Evolutionary conservation across 2,113 vertebrate genomes (phyloP), one percentile per base, ranked within the genome.

Genomic region (Menura novaehollandiae): DNA sequence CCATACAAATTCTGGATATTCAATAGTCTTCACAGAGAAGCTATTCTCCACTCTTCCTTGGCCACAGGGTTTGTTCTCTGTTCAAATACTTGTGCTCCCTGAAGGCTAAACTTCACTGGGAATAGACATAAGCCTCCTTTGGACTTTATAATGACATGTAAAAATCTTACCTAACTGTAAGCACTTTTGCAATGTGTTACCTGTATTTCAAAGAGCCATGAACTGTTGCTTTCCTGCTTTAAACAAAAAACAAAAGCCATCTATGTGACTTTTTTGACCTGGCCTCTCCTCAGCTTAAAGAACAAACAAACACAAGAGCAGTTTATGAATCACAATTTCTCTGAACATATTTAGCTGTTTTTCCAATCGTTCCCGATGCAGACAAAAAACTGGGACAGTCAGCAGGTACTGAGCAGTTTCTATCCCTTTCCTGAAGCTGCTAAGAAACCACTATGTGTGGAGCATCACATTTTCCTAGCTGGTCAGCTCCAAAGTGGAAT

Each of bases 391-490:
- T 92, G 91, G 86, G 76, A 81, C 55, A 84, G 93, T 26, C 86
- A 88, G 52, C 91, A 96, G 96, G 93, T 97, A 92, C 83, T 53
- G 86, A 92, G 86, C 33, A 84, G 56, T 87, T 89, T 86, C 92
- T 94, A 37, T 53, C 44, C 92, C 80, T 91, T 93, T 81, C 53
- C 88, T 81, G 68, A 95, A 94, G 91, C 91, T 97, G 93, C 93
- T 96, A 91, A 91, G 88, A 67, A 96, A 93, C 85, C 41, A 18
- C 78, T 81, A 52, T 86, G 56, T 92, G 79, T 59, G 56, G 52
- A 94, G 92, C 88, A 96, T 96, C 96, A 96, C 64, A 94, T 96
- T 97, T 97, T 96, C 93, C 96, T 85, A 96, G 81, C 80, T 68
- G 95, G 85, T 96, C 93, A 94, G 59, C 80, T 89, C 93, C 4